phyloP scores from a whole-genome alignment of 2,888 invertebrate genomes.

The Lasioglossum pauxillum region DNA sequence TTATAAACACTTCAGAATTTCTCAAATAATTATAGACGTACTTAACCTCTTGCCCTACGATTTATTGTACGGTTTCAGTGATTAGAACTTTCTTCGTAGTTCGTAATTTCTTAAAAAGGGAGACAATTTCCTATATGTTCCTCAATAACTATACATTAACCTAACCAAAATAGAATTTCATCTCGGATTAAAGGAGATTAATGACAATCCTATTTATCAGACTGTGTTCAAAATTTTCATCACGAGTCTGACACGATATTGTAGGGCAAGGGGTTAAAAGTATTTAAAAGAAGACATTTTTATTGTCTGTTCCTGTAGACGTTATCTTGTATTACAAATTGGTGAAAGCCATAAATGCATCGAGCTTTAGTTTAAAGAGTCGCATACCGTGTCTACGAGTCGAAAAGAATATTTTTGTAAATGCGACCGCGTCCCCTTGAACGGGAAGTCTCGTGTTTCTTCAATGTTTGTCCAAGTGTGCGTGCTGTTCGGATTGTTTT shows the following conservation, averaged over 20 bases:
- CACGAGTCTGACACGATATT: too few relatives aligned
- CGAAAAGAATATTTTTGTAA: neutral
- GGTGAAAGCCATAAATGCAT: neutral
- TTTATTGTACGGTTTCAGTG: too few relatives aligned
- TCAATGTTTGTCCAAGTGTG: slow-evolving; percentile 77
- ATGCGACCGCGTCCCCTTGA: neutral
- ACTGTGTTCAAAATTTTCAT: too few relatives aligned
- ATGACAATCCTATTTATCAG: too few relatives aligned
- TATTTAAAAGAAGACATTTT: neutral
- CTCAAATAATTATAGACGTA: neutral
- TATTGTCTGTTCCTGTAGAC: neutral
- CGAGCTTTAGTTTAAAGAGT: neutral
- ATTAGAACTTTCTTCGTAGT: too few relatives aligned
- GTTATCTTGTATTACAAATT: neutral
- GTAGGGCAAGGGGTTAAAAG: too few relatives aligned
- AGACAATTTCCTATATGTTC: too few relatives aligned
- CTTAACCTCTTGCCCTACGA: too few relatives aligned
- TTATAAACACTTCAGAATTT: neutral
- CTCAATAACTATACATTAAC: too few relatives aligned
- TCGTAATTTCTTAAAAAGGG: too few relatives aligned
- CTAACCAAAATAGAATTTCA: too few relatives aligned
- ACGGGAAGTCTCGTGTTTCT: slow-evolving; percentile 75
- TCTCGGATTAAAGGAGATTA: too few relatives aligned
- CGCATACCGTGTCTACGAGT: neutral
- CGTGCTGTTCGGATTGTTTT: slow-evolving; percentile 72